Evolutionary conservation across 2,113 vertebrate species (phyloP).

Genomic region (Ariopsis seemanni): DNA sequence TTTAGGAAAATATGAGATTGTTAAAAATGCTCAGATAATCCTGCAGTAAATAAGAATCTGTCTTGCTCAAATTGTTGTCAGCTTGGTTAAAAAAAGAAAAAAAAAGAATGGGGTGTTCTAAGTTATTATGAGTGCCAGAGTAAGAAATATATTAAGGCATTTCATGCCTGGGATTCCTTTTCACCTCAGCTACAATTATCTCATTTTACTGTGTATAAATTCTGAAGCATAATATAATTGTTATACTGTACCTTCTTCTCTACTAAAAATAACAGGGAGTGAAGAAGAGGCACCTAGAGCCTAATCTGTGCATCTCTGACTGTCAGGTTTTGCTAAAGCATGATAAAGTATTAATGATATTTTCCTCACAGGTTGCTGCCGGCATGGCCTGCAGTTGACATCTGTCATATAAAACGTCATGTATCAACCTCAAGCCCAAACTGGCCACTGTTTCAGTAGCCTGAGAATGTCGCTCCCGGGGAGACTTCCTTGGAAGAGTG

Average conservation of each 20-base stretch:
- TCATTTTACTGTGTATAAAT: conserved; percentile 16
- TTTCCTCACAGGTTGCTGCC: conserved; percentile 57
- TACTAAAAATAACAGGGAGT: conserved; percentile 53
- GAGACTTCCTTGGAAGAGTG: conserved; percentile 27
- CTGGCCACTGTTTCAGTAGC: conserved; percentile 35
- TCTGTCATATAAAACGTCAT: conserved; percentile 56
- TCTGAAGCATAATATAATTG: conserved; percentile 20
- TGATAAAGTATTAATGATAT: conserved; percentile 65
- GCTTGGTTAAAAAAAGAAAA: background rate
- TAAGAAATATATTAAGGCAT: background rate
- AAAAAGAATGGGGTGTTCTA: too few relatives aligned
- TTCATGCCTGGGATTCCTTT: background rate
- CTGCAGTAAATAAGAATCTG: background rate
- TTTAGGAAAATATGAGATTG: background rate
- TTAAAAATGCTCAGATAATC: background rate
- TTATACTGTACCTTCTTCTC: conserved; percentile 17
- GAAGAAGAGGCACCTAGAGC: conserved; percentile 59
- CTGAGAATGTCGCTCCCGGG: conserved; percentile 36
- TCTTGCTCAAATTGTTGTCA: background rate
- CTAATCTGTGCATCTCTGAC: conserved; percentile 66
- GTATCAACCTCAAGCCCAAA: conserved; percentile 39
- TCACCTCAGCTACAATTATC: background rate
- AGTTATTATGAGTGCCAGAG: background rate
- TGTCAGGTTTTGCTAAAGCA: conserved; percentile 65
- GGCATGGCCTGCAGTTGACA: conserved; percentile 64